A percentile compares a stretch with the other conserved stretches of the same genome.
Conservation (phyloP, 2,888 invertebrate species). For the Pinctada fucata region DNA sequence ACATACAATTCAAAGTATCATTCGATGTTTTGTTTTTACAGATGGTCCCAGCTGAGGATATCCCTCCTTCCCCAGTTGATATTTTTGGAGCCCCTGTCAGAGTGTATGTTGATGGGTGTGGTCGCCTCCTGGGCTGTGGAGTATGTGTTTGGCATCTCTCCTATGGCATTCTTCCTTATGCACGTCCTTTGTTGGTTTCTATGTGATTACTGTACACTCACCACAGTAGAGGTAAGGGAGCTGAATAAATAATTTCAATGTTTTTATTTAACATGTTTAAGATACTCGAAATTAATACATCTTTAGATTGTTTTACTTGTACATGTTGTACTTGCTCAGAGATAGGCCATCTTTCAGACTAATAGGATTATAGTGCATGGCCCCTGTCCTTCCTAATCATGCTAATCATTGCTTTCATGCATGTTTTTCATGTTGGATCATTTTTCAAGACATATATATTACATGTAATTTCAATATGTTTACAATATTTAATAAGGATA, state of each 20-base stretch:
- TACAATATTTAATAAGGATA: too few relatives aligned
- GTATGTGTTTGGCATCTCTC: slow-evolving; percentile 90
- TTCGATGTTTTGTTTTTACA: slow-evolving; percentile 62
- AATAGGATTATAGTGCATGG: too few relatives aligned
- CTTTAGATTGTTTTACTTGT: too few relatives aligned
- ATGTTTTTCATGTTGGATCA: too few relatives aligned
- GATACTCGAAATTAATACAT: neutral
- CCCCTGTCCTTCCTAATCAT: too few relatives aligned
- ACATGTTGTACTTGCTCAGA: too few relatives aligned
- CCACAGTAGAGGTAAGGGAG: slow-evolving; percentile 57
- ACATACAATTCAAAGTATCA: too few relatives aligned
- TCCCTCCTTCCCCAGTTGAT: slow-evolving; percentile 96
- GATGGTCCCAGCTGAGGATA: slow-evolving; percentile 96
- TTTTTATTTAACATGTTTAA: neutral
- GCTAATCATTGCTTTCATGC: too few relatives aligned
- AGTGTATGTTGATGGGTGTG: slow-evolving; percentile 95
- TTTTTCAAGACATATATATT: too few relatives aligned
- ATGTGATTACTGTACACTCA: slow-evolving; percentile 93
- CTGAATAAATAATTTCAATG: neutral
- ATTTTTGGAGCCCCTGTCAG: slow-evolving; percentile 94
- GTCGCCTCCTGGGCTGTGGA: slow-evolving; percentile 92
- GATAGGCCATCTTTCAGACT: too few relatives aligned
- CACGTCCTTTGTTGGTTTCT: slow-evolving; percentile 97
- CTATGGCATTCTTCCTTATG: slow-evolving; percentile 92
- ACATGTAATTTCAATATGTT: too few relatives aligned